These are phyloP conservation scores for Sardina pilchardus DNA, from an alignment of 2,113 vertebrate genomes.

Conservation along the genomic window DNA sequence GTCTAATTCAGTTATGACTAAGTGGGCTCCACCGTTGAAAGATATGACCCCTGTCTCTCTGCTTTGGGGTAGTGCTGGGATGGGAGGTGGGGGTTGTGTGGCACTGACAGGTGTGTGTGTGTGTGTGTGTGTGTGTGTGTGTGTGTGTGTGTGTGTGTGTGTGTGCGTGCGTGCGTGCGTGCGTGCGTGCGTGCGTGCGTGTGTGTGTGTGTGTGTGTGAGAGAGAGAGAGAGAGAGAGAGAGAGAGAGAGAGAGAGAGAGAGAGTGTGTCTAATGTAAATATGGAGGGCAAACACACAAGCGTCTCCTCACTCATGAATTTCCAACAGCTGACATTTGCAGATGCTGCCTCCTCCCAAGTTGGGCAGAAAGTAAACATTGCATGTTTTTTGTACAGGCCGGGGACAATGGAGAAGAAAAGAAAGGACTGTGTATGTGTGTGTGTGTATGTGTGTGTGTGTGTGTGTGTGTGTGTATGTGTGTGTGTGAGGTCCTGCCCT, in stretches of 20 bases:
- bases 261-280: not conserved
- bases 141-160: conserved; percentile 25
- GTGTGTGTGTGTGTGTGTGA: not conserved
- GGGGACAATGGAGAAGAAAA: not conserved
- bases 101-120: not conserved
- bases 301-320: not conserved
- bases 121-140: not conserved
- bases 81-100: conserved; percentile 15
- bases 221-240: no score
- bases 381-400: not conserved
- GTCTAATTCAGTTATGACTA: not conserved
- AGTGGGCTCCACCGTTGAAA: not conserved
- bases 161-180: conserved; percentile 27
- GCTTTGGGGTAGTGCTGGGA: not conserved
- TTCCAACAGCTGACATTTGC: not conserved
- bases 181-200: no score
- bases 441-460: conserved; percentile 41
- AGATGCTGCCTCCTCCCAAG: not conserved
- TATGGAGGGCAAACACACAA: not conserved
- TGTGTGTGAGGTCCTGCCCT: no score
- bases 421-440: conserved; percentile 11
- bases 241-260: no score
- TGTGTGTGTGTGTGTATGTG: conserved; percentile 46
- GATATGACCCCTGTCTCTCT: not conserved
- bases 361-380: not conserved